phyloP scores from a whole-genome alignment of 2,888 invertebrate genomes.

The Callosobruchus maculatus region DNA sequence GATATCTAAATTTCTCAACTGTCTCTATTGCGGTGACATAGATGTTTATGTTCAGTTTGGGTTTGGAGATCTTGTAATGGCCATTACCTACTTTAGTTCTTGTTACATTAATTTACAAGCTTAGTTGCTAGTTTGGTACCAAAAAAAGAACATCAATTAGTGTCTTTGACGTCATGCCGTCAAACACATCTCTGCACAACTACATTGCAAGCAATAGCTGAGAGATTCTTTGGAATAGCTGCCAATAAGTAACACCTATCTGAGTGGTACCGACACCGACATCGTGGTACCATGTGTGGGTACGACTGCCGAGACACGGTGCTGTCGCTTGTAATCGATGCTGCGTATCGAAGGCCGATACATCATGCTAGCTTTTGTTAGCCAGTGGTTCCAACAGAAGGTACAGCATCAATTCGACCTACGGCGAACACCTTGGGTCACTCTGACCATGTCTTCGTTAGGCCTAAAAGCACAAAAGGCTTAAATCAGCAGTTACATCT shows the following conservation, averaged over 20 bases:
- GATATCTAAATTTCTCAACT: too few species aligned
- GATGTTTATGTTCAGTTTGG: too few species aligned
- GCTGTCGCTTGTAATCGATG: conserved; percentile 15
- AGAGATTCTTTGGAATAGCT: conserved; percentile 21
- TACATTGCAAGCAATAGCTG: conserved; percentile 14
- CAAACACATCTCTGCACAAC: background rate
- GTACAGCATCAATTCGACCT: conserved; percentile 6
- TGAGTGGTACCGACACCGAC: background rate
- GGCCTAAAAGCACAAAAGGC: too few species aligned
- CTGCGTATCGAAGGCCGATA: conserved; percentile 26
- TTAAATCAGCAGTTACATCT: too few species aligned
- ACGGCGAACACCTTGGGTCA: too few species aligned
- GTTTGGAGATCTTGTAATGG: too few species aligned
- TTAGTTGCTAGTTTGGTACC: too few species aligned
- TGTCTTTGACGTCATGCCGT: background rate
- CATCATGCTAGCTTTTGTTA: conserved; percentile 10
- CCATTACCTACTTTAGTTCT: too few species aligned
- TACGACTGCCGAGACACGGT: background rate
- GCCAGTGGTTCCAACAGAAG: conserved; percentile 1
- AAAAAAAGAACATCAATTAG: background rate
- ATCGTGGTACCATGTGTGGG: background rate
- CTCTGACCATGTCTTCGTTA: too few species aligned
- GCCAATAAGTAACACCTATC: conserved; percentile 21
- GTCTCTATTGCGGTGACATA: too few species aligned
- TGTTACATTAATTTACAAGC: too few species aligned